A percentile compares a stretch with the other conserved stretches of the same genome.
phyloP scores from a whole-genome alignment of 2,113 vertebrate species.

The Stegastes partitus region DNA sequence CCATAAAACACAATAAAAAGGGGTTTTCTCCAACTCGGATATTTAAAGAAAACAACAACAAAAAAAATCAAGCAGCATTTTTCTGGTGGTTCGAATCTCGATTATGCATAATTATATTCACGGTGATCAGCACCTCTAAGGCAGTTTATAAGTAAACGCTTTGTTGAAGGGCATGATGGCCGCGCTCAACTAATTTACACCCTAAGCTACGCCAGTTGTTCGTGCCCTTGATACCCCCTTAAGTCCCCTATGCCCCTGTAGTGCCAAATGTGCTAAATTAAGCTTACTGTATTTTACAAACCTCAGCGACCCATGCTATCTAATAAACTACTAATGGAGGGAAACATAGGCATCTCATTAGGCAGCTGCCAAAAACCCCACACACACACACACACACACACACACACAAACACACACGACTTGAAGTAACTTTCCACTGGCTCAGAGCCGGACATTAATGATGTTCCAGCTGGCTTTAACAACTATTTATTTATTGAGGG shows the following conservation, averaged over 20 bases:
- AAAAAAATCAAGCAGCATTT: constrained; percentile 23
- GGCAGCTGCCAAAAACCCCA: constrained; percentile 56
- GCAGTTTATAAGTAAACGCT: constrained; percentile 53
- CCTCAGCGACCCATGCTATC: constrained; percentile 73
- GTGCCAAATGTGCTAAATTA: constrained; percentile 75
- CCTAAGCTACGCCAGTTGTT: constrained; percentile 32
- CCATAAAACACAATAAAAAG: too few relatives aligned
- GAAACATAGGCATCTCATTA: constrained; percentile 79
- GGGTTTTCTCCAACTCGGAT: too few relatives aligned
- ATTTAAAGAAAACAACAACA: background rate
- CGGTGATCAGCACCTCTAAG: constrained; percentile 45
- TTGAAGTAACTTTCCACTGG: constrained; percentile 59
- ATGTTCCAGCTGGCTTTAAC: constrained; percentile 76
- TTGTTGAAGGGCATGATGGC: constrained; percentile 37
- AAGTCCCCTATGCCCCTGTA: constrained; percentile 53
- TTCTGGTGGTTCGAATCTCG: constrained; percentile 26
- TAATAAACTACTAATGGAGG: constrained; percentile 80
- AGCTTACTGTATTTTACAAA: constrained; percentile 73
- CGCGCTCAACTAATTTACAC: constrained; percentile 62
- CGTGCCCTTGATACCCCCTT: constrained; percentile 58
- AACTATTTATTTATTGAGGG: constrained; percentile 77
- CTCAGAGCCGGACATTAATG: constrained; percentile 75
- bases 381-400: constrained; percentile 32
- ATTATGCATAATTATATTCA: constrained; percentile 39
- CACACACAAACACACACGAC: constrained; percentile 31